Base-by-base conservation (phyloP, 2,113 vertebrate species). In the Eleginops maclovinus region DNA sequence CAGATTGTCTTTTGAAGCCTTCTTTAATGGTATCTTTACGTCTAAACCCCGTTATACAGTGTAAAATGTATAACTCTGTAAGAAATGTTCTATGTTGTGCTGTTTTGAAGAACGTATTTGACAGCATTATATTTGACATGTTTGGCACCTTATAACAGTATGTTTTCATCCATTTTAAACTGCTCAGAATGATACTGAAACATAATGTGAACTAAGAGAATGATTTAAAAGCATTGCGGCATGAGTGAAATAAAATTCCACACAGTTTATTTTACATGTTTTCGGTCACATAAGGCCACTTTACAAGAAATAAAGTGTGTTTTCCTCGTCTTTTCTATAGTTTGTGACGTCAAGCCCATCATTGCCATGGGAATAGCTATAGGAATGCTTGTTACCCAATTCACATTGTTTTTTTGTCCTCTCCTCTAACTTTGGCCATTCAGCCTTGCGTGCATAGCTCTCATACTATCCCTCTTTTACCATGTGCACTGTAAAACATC, bases 351-450 rank as follows among this genome's bases (percentile, higher is more conserved):
- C 76, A 76, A 55, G 24, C 21, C 74, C 46, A 19, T 60, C 62
- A 63, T 90, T 80, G 62, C 88, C 74, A 84, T 84, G 89, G 87
- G 17, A 41, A 68, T 36, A 60, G 10, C 78, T 36, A 68, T n/a
- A 81, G 86, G 93, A 94, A 94, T 93, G 81, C 77, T 74, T 70
- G 77, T 86, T 83, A 88, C 56, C 59, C 60, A 44, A 36, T 62
- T 84, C 43, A 66, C 70, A 54, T 66, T 41, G 54, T 69, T 65
- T 67, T 76, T 74, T 63, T 61, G 15, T 73, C n/a, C 22, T 43
- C 66, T 77, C 16, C 44, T 66, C 19, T 11, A 22, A 47, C 9
- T 1, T 13, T 3, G 58, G 69, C 50, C 63, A 61, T 81, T 85
- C 72, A 67, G 31, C 58, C 12, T 55, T 50, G n/a, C 28, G 2